These are phyloP conservation scores for Drosophila lini DNA, from an alignment of 1,140 invertebrate genomes.

Conservation along the genomic window DNA sequence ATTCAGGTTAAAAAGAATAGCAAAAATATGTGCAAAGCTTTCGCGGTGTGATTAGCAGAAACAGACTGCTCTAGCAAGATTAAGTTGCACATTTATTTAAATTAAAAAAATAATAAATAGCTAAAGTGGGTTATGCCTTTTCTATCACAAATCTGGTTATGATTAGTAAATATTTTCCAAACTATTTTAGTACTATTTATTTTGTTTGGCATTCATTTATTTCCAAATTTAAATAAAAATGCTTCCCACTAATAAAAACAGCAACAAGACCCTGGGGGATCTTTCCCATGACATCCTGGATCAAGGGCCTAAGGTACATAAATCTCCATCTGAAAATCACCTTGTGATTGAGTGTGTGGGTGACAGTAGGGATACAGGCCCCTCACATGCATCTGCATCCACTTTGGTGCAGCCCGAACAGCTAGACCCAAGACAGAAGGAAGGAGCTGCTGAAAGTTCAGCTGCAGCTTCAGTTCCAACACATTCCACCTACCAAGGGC, in stretches of 20 bases:
- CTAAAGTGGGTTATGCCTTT: neutral
- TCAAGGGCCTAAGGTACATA: neutral
- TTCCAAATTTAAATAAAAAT: conserved; percentile 24
- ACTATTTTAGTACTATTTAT: neutral
- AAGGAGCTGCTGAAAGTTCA: neutral
- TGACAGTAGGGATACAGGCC: neutral
- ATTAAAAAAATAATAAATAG: too few relatives aligned
- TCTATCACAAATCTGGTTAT: neutral
- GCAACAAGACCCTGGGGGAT: neutral
- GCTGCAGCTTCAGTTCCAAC: neutral
- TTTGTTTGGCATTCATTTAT: neutral
- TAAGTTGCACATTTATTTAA: too few relatives aligned
- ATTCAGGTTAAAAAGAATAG: too few relatives aligned
- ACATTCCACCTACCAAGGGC: neutral
- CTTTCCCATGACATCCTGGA: conserved; percentile 33
- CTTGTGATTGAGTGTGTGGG: neutral
- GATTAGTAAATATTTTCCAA: neutral
- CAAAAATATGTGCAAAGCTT: too few relatives aligned
- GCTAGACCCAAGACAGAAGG: neutral
- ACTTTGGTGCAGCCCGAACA: neutral
- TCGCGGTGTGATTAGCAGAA: too few relatives aligned
- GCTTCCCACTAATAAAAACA: conserved; percentile 6
- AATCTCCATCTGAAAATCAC: neutral
- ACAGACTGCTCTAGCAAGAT: neutral
- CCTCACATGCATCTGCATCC: neutral